phyloP scores from a whole-genome alignment of 2,888 invertebrate species.

The Noctua janthe region DNA sequence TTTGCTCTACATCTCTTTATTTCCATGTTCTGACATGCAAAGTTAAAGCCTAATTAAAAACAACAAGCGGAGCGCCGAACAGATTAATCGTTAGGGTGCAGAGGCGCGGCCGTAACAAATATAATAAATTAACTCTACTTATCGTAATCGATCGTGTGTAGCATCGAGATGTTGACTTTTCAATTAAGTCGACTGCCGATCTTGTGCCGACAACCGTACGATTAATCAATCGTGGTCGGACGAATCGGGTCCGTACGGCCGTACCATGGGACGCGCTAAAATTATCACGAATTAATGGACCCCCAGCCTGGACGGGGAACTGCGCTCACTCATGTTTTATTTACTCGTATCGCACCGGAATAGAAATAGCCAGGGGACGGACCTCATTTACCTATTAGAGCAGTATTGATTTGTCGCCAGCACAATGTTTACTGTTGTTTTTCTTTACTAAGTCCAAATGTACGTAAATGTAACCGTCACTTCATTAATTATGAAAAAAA shows the following conservation, averaged over 20 bases:
- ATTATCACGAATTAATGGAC: constrained; percentile 69
- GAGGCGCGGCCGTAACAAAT: constrained; percentile 68
- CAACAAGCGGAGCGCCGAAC: constrained; percentile 58
- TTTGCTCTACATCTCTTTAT: constrained; percentile 31
- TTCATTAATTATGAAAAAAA: background rate
- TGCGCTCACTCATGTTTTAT: constrained; percentile 67
- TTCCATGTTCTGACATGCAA: constrained; percentile 44
- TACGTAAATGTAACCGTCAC: background rate
- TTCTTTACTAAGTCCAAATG: background rate
- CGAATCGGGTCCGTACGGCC: constrained; percentile 56
- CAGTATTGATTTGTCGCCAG: constrained; percentile 57
- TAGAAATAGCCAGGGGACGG: constrained; percentile 64
- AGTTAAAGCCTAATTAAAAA: constrained; percentile 69
- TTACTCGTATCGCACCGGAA: constrained; percentile 61
- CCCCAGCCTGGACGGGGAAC: constrained; percentile 48
- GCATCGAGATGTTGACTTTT: constrained; percentile 88
- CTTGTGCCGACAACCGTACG: constrained; percentile 79
- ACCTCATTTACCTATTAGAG: constrained; percentile 58
- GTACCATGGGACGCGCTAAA: constrained; percentile 66
- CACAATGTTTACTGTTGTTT: constrained; percentile 12
- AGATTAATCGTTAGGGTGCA: constrained; percentile 60
- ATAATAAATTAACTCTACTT: constrained; percentile 81
- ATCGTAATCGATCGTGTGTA: constrained; percentile 82
- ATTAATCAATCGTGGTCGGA: constrained; percentile 81
- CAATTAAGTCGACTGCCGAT: constrained; percentile 87